A percentile compares a stretch with the other conserved stretches of the same genome.
These are phyloP conservation scores for Condylura cristata DNA, from an alignment of 2,113 vertebrate species.

Conservation along the genomic window DNA sequence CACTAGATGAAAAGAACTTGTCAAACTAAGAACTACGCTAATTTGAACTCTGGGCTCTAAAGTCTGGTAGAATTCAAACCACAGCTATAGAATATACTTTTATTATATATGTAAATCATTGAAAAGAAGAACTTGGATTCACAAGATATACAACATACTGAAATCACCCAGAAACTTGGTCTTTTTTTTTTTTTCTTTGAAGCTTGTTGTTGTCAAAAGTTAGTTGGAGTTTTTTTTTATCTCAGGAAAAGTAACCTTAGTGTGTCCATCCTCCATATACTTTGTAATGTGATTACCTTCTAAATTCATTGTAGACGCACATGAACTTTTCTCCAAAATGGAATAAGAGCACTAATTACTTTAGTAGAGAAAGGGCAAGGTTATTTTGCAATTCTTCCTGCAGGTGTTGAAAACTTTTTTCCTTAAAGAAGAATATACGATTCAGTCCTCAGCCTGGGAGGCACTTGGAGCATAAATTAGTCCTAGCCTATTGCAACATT, in stretches of 20 bases:
- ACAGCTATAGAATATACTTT: neutral
- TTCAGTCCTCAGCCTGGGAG: neutral
- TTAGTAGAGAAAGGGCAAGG: neutral
- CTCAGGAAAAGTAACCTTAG: neutral
- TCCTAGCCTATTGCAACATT: neutral
- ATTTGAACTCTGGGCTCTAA: neutral
- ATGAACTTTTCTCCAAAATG: neutral
- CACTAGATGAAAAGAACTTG: neutral
- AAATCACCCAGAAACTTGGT: neutral
- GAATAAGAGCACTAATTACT: neutral
- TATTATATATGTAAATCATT: neutral
- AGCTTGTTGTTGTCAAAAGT: neutral
- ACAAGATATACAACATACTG: neutral
- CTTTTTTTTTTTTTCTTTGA: slow-evolving; percentile 19
- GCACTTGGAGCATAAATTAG: neutral
- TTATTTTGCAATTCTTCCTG: neutral
- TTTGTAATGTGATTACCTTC: neutral
- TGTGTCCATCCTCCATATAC: neutral
- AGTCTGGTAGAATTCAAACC: neutral
- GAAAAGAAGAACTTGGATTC: neutral
- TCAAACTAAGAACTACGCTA: neutral
- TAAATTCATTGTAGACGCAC: neutral
- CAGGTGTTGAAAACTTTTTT: slow-evolving; percentile 3
- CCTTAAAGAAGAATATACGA: neutral
- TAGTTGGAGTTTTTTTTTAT: neutral